These are phyloP conservation scores for Lasius platythorax DNA, from an alignment of 2,888 invertebrate species.

Conservation along the genomic window DNA sequence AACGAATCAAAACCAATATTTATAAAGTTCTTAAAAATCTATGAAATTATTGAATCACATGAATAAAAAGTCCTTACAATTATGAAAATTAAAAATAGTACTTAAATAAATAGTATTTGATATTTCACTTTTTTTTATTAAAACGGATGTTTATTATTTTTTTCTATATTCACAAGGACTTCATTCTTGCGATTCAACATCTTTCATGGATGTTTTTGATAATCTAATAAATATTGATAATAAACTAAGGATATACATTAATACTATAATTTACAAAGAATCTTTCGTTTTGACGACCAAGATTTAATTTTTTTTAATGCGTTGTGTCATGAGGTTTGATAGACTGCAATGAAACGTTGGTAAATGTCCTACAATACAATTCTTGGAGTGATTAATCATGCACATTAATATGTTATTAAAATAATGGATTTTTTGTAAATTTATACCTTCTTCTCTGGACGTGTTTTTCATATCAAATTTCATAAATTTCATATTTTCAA, in stretches of 20 bases:
- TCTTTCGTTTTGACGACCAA: not conserved
- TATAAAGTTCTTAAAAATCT: not conserved
- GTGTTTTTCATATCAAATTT: not conserved
- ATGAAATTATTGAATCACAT: not conserved
- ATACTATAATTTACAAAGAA: not conserved
- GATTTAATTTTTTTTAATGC: not conserved
- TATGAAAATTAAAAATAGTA: not conserved
- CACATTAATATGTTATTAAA: not conserved
- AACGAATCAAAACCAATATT: not conserved
- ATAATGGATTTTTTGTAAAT: not conserved
- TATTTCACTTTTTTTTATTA: not conserved
- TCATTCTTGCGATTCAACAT: not conserved
- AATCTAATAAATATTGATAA: not conserved
- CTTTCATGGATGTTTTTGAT: not conserved
- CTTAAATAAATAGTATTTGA: not conserved
- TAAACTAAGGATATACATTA: not conserved
- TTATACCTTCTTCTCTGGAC: conserved; percentile 1
- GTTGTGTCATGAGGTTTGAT: not conserved
- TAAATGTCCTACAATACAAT: not conserved
- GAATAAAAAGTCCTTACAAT: not conserved
- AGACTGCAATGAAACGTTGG: not conserved
- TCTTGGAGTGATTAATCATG: not conserved
- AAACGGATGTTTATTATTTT: not conserved
- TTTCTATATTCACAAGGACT: not conserved
- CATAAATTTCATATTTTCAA: conserved; percentile 7